phyloP scores from a whole-genome alignment of 2,797 vertebrate genomes.

The Gymnopithys bicolor region DNA sequence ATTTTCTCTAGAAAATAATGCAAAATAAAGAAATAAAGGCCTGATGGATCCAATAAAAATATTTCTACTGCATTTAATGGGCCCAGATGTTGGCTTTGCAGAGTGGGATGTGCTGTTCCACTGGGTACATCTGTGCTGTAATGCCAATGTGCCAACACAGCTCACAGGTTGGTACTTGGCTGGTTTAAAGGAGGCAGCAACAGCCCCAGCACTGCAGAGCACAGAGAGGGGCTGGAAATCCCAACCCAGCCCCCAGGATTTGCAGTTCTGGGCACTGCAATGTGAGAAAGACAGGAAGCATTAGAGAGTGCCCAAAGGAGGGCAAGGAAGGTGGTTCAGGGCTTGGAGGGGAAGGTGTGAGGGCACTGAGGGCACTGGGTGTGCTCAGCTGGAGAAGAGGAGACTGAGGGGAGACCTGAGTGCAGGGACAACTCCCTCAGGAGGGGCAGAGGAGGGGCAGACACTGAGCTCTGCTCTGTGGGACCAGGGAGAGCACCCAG shows the following conservation, averaged over 20 bases:
- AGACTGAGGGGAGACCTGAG: too few relatives aligned
- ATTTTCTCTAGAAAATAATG: background rate
- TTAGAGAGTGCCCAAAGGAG: background rate
- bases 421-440: too few relatives aligned
- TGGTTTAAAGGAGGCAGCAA: background rate
- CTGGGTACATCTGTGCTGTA: background rate
- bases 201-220: background rate
- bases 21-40: background rate
- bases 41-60: background rate
- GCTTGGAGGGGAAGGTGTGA: too few relatives aligned
- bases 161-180: background rate
- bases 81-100: slow-evolving; percentile 19
- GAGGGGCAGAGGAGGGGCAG: too few relatives aligned
- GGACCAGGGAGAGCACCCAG: too few relatives aligned
- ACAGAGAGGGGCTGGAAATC: background rate
- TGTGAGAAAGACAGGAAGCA: background rate
- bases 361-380: too few relatives aligned
- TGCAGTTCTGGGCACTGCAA: background rate
- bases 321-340: background rate
- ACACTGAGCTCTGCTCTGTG: too few relatives aligned
- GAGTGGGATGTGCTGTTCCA: background rate
- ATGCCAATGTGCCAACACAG: background rate
- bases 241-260: background rate
- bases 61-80: background rate
- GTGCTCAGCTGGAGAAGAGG: too few relatives aligned